Base-by-base conservation (phyloP, 2,888 invertebrate species). In the Hirtodrosophila confusa region DNA sequence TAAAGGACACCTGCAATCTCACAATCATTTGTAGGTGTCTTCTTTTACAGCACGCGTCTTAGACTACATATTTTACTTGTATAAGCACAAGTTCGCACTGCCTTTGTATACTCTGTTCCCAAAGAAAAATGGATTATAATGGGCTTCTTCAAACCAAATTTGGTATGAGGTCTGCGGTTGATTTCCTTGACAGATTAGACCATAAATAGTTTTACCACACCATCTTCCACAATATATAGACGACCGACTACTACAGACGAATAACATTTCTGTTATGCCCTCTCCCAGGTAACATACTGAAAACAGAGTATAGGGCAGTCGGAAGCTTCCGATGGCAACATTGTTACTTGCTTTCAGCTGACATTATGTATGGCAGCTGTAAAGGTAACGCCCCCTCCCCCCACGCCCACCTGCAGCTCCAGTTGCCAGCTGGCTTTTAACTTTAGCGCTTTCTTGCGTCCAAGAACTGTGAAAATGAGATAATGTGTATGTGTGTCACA, bases 401-500 rank as follows among this genome's bases (percentile, higher is more conserved):
- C 10, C 24, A n/a, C n/a, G 17, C 45, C 51, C 33, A 12, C 47
- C 29, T 12, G 40, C 36, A 31, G 9, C 27, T 36, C 23, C 33
- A 36, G 44, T 58, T 54, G 45, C 50, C 74, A 57, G 68, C 54
- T 85, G 79, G 80, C 76, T 82, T 87, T 83, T 83, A 83, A 79
- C 79, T 82, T 84, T 87, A 62, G 68, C 73, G 75, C 60, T 82
- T 76, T 68, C 69, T 75, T 75, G 71, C 49, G 69, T 71, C 71
- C 75, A 73, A 70, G 9, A 72, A 78, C 78, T 82, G 85, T 78
- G 83, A 82, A 88, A 88, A 88, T 80, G 75, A 86, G 88, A 88
- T 86, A 88, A 88, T 88, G 77, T 78, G 73, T 83, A 77, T 86
- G 88, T 86, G 77, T 87, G 88, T 86, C 77, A 78, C 75, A 83